Conservation (phyloP, 2,113 vertebrate genomes). For the Neotragus pygmaeus region DNA sequence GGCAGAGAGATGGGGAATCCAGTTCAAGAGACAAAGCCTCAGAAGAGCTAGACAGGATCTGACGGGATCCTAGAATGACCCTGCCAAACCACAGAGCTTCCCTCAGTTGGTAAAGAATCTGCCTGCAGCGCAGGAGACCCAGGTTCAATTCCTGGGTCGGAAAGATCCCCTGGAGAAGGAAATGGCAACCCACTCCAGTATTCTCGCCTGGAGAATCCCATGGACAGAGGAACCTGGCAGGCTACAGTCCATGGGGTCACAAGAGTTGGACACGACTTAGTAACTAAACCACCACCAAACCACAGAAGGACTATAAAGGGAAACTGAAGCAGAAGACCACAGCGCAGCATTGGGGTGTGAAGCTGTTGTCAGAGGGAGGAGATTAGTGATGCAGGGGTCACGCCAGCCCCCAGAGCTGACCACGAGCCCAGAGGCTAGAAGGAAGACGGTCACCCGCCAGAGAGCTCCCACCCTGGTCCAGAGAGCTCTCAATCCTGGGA, state of each 20-base stretch:
- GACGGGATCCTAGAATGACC: neutral
- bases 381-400: neutral
- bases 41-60: too few species aligned
- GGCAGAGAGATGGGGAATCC: neutral
- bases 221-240: too few species aligned
- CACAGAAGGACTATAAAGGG: neutral
- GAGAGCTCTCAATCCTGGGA: neutral
- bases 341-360: neutral
- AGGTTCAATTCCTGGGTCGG: too few species aligned
- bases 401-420: neutral
- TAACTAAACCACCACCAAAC: too few species aligned
- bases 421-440: accelerated
- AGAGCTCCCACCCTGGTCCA: neutral
- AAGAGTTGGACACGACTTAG: too few species aligned
- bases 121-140: too few species aligned
- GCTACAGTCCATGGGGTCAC: too few species aligned
- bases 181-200: too few species aligned
- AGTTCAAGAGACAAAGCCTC: neutral
- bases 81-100: too few species aligned
- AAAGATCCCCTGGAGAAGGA: too few species aligned
- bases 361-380: neutral
- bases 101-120: too few species aligned
- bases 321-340: neutral
- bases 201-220: too few species aligned
- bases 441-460: accelerated